Base-by-base conservation (phyloP, 2,888 invertebrate species). In the Galerucella pusilla region DNA sequence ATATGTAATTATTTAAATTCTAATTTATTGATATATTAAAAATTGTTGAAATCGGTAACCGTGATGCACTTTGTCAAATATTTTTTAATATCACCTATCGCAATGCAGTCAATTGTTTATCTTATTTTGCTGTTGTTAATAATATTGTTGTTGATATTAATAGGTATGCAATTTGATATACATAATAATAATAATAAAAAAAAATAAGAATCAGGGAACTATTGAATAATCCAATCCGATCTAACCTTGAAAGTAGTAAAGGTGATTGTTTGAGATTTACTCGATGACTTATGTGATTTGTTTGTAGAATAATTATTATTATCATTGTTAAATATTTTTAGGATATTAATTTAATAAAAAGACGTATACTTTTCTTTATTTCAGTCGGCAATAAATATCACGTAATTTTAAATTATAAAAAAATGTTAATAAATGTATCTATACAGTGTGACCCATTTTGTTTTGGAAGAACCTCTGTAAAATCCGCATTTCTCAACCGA, bases 201-300 rank as follows among this genome's bases (percentile, higher is more conserved):
- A 49, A 49, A 49, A 49, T 70, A 78, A 75, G 73, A 80, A 81
- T 81, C 81, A 81, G 81, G 80, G 80, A 81, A 77, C 77, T 77
- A 78, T 77, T 49, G 71, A 74, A 71, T 77, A 77, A 80, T 71
- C 75, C 71, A 73, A 76, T 71, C 74, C 71, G 75, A 76, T 75
- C 42, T 45, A 59, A 80, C 69, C 71, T 78, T 79, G 77, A 71
- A 76, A 75, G 71, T 75, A 67, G 28, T 64, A 35, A 65, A 71
- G 71, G 65, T 71, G 71, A 71, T 71, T 64, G 71, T 71, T 65
- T 65, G 65, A 71, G 57, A 65, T 65, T 71, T 71, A 65, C 59
- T 65, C 35, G 35, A 35, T 35, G 35, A 35, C 35, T 6, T 35
- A 66, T 66, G 65, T 66, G 65, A 65, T 71, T 71, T 71, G 71